phyloP scores from a whole-genome alignment of 1,140 invertebrate genomes.

The Drosophila navojoa region DNA sequence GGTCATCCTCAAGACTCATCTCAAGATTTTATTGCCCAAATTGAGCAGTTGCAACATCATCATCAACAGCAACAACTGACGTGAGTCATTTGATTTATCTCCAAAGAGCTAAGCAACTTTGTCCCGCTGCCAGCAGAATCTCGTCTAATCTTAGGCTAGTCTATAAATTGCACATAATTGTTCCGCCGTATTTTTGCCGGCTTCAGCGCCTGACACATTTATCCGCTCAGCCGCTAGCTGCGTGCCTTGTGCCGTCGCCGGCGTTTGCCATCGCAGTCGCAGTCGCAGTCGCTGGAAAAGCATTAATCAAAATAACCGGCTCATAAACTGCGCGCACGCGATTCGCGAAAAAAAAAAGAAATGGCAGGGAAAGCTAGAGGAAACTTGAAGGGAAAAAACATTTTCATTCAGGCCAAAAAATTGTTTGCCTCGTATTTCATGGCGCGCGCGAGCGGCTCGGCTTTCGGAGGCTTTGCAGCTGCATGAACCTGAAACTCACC shows the following conservation, averaged over 20 bases:
- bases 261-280: too few relatives aligned
- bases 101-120: not conserved
- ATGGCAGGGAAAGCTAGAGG: slow-evolving; percentile 5
- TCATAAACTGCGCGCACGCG: slow-evolving; percentile 38
- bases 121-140: not conserved
- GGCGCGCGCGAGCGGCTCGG: not conserved
- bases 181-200: slow-evolving; percentile 28
- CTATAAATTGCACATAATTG: slow-evolving; percentile 43
- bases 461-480: slow-evolving; percentile 13
- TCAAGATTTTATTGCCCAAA: not conserved
- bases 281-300: not conserved
- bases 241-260: not conserved
- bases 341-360: slow-evolving; percentile 22
- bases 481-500: slow-evolving; percentile 26
- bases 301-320: slow-evolving; percentile 47
- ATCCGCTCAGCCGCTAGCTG: slow-evolving; percentile 27
- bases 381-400: slow-evolving; percentile 28
- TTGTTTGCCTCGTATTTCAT: slow-evolving; percentile 19
- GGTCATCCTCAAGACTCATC: not conserved
- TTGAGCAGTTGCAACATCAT: not conserved
- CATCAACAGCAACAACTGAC: too few relatives aligned
- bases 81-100: not conserved
- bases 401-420: slow-evolving; percentile 40
- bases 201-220: slow-evolving; percentile 41
- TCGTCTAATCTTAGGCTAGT: slow-evolving; percentile 21